Evolutionary conservation across 1,140 invertebrate species (phyloP), one percentile per base, ranked within the genome.

Genomic region (Drosophila novamexicana): DNA sequence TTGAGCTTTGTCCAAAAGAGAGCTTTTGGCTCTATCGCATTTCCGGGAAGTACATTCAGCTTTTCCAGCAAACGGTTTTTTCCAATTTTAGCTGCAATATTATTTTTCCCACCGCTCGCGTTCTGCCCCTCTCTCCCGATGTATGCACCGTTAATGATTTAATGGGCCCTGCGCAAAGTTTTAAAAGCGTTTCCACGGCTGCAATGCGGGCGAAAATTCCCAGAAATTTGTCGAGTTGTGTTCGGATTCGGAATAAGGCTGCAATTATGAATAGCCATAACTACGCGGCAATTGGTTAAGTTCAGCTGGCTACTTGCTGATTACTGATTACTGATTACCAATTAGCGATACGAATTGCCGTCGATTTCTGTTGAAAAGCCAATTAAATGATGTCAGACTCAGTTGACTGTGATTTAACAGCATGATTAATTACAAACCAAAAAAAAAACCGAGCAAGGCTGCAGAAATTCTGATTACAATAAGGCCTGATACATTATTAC

Each of bases 21-120:
- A 32, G 32, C 53, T 69, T 50, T 56, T 32, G 39, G 50, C 63
- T 73, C 34, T 53, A 49, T 67, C 73, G 61, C 58, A 75, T 83
- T 88, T 88, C 83, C 83, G 80, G 83, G 83, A 89, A 89, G 66
- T 78, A 7, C 22, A 40, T 12, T 16, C 40, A 44, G 39, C 53
- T 58, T 57, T 57, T n/a, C 5, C 9, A 6, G 3, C 29, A 47
- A 59, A 45, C 47, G 42, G 42, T 7, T 59, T 45, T 59, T 42
- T 39, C 40, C 22, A 34, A 8, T 44, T 58, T 22, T 7, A n/a
- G 37, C 39, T 57, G 14, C n/a, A 42, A 42, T 34, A 32, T 42
- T 42, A 16, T 40, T 22, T 56, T 54, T 6, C 10, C 39, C 8
- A 10, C 4, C 39, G 12, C 39, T 10, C 37, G 10, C 22, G 3